Conservation (phyloP, 1,140 invertebrate genomes). For the Zaprionus tsacasi region DNA sequence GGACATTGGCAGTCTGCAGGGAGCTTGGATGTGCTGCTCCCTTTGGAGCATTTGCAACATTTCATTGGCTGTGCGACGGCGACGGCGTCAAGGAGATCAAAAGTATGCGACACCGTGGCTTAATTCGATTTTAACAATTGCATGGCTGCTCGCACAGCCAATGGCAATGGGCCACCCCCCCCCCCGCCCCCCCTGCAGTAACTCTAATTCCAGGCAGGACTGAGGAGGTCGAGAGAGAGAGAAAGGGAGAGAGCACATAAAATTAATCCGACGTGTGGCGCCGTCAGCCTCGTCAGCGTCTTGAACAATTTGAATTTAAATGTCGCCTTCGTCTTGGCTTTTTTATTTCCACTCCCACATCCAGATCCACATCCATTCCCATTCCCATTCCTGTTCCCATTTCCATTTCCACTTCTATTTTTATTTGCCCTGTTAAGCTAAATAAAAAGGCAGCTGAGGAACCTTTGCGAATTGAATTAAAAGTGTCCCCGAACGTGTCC, state of each 20-base stretch:
- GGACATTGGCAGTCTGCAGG: slow-evolving; percentile 58
- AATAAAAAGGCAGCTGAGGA: slow-evolving; percentile 40
- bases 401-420: slow-evolving; percentile 24
- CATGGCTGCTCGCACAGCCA: slow-evolving; percentile 64
- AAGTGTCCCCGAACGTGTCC: slow-evolving; percentile 61
- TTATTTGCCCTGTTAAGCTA: slow-evolving; percentile 60
- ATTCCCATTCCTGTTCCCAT: background rate
- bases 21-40: background rate
- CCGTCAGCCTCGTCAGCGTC: slow-evolving; percentile 74
- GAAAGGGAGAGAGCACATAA: slow-evolving; percentile 59
- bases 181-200: background rate
- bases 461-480: slow-evolving; percentile 80
- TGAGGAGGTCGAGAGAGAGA: slow-evolving; percentile 5
- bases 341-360: slow-evolving; percentile 2
- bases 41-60: slow-evolving; percentile 59
- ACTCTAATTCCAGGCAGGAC: slow-evolving; percentile 66
- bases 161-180: slow-evolving; percentile 60
- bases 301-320: slow-evolving; percentile 81
- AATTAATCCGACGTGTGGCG: slow-evolving; percentile 82
- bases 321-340: slow-evolving; percentile 59
- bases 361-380: too few relatives aligned
- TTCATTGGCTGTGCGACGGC: slow-evolving; percentile 68
- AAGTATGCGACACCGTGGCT: slow-evolving; percentile 82
- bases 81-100: slow-evolving; percentile 72
- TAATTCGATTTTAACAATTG: slow-evolving; percentile 83